Percentiles rank a stretch among this genome's conserved stretches.
Evolutionary conservation across 2,113 vertebrate species (phyloP).

Genomic region (Mormyrus lacerda): DNA sequence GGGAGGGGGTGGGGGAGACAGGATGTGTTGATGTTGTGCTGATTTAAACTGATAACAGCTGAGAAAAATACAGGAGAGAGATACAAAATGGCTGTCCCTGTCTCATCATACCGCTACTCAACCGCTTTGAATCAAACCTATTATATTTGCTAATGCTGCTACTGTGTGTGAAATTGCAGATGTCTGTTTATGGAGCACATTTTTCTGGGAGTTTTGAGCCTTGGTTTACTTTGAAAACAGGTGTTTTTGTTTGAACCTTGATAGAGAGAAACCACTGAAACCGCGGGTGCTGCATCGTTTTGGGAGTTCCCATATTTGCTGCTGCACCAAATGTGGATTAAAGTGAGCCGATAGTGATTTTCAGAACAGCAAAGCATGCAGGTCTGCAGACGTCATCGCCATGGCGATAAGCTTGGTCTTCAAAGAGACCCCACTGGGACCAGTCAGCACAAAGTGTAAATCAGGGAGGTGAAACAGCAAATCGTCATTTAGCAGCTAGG

Average conservation of each 20-base stretch:
- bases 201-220: not conserved
- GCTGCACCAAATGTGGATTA: not conserved
- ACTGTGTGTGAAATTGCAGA: not conserved
- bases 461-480: not conserved
- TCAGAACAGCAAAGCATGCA: not conserved
- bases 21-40: not conserved
- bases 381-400: not conserved
- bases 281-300: not conserved
- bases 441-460: not conserved
- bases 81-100: not conserved
- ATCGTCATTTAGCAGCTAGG: not conserved
- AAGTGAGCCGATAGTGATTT: not conserved
- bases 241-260: not conserved
- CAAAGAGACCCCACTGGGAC: not conserved
- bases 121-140: not conserved
- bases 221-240: not conserved
- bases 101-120: not conserved
- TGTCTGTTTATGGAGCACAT: not conserved
- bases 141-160: not conserved
- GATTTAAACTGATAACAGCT: not conserved
- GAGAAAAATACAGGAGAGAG: not conserved
- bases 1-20: not conserved
- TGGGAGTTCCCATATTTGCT: not conserved
- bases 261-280: not conserved
- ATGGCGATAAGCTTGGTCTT: not conserved